These are phyloP conservation scores for Channa striata DNA, from an alignment of 2,797 vertebrate genomes.

Conservation along the genomic window DNA sequence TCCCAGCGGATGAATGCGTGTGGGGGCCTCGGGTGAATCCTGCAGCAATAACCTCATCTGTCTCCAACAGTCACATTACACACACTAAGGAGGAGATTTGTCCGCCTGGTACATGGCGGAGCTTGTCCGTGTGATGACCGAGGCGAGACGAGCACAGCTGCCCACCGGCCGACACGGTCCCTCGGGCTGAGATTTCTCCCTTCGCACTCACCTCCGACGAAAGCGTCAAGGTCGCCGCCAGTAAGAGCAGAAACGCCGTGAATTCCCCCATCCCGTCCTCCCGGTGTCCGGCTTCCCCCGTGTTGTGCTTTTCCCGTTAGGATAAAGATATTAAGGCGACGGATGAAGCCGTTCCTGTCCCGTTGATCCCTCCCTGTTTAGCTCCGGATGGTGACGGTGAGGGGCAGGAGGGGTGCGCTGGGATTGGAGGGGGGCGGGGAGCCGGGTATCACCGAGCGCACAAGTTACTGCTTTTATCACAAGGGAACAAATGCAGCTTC, in stretches of 20 bases:
- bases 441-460: conserved; percentile 18
- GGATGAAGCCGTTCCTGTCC: conserved; percentile 18
- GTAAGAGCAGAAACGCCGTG: conserved; percentile 79
- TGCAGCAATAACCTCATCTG: no score
- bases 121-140: not conserved
- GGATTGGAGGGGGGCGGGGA: conserved; percentile 46
- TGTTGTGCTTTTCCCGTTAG: conserved; percentile 30
- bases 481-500: no score
- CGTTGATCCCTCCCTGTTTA: conserved; percentile 50
- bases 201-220: conserved; percentile 82
- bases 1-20: no score
- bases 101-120: not conserved
- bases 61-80: no score
- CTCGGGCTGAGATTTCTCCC: conserved; percentile 31
- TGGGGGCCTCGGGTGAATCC: not conserved
- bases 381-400: conserved; percentile 47
- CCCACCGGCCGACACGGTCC: not conserved
- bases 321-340: conserved; percentile 4
- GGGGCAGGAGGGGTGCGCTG: conserved; percentile 43
- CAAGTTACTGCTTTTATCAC: no score
- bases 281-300: conserved; percentile 50
- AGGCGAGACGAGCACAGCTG: no score
- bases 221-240: conserved; percentile 83
- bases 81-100: no score
- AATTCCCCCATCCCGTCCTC: conserved; percentile 78